Evolutionary conservation across 2,888 invertebrate genomes (phyloP).

Genomic region (Diarsia dahlii): DNA sequence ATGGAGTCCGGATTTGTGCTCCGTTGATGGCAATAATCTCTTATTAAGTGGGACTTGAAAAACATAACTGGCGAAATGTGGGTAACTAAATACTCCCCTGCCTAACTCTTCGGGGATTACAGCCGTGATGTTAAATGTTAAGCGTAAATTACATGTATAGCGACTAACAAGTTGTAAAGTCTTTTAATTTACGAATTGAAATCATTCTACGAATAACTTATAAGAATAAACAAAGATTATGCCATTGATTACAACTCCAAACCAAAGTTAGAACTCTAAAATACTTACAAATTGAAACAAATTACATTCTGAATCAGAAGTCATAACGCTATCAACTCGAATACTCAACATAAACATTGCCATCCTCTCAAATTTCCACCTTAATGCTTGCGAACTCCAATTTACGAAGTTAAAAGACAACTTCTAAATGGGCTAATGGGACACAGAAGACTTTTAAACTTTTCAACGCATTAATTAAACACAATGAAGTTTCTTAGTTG

Average conservation of each 20-base stretch:
- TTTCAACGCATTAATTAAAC: constrained; percentile 72
- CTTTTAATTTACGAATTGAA: constrained; percentile 3
- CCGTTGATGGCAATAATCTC: too few relatives aligned
- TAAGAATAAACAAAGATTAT: constrained; percentile 10
- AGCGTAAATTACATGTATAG: too few relatives aligned
- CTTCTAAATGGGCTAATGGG: constrained; percentile 69
- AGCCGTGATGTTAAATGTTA: too few relatives aligned
- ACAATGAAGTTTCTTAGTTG: constrained; percentile 62
- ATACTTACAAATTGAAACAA: constrained; percentile 46
- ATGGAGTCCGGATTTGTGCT: too few relatives aligned
- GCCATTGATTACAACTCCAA: constrained; percentile 12
- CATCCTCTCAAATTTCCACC: constrained; percentile 54
- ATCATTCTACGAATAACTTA: background rate
- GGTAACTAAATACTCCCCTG: too few relatives aligned
- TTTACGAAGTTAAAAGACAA: constrained; percentile 67
- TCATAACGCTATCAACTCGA: constrained; percentile 52
- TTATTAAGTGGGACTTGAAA: too few relatives aligned
- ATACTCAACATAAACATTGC: constrained; percentile 56
- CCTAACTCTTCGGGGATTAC: too few relatives aligned
- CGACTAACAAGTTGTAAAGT: background rate
- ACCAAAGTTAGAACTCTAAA: constrained; percentile 23
- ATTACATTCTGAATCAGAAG: constrained; percentile 42
- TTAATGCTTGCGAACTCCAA: constrained; percentile 63
- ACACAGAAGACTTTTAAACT: constrained; percentile 67
- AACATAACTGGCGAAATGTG: too few relatives aligned